Percentiles rank a stretch among this genome's conserved stretches.
Conservation (phyloP, 2,113 vertebrate genomes). For the Macroglossus sobrinus region DNA sequence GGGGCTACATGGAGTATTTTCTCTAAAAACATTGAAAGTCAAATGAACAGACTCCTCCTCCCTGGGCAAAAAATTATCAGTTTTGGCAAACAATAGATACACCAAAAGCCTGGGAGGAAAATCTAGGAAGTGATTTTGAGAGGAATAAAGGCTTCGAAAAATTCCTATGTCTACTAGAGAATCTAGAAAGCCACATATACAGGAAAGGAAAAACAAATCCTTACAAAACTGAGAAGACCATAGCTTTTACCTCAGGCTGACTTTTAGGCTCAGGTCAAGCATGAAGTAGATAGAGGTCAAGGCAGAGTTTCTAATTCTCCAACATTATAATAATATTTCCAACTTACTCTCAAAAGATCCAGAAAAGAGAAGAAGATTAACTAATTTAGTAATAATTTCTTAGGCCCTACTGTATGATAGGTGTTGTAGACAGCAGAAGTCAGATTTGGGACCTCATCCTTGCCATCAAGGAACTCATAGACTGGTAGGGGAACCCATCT, state of each 20-base stretch:
- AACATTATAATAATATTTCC: background rate
- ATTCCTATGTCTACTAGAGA: background rate
- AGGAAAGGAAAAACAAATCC: background rate
- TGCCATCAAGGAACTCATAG: background rate
- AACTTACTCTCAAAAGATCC: background rate
- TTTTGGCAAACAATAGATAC: background rate
- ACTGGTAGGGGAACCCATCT: background rate
- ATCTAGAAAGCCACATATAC: background rate
- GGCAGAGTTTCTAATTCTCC: background rate
- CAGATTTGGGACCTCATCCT: background rate
- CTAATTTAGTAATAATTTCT: background rate
- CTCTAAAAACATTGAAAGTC: background rate
- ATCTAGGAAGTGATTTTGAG: background rate
- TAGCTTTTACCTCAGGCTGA: background rate
- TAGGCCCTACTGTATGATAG: background rate
- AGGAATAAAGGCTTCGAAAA: background rate
- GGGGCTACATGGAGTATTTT: background rate
- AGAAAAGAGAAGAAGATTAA: background rate
- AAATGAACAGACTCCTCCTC: background rate
- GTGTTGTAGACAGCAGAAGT: background rate
- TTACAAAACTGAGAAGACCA: background rate
- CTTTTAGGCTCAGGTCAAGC: background rate
- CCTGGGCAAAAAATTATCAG: background rate
- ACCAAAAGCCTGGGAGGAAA: background rate
- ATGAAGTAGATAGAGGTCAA: background rate